Evolutionary conservation across 2,888 invertebrate species (phyloP), one percentile per base, ranked within the genome.

Genomic region (Margaritifera margaritifera): DNA sequence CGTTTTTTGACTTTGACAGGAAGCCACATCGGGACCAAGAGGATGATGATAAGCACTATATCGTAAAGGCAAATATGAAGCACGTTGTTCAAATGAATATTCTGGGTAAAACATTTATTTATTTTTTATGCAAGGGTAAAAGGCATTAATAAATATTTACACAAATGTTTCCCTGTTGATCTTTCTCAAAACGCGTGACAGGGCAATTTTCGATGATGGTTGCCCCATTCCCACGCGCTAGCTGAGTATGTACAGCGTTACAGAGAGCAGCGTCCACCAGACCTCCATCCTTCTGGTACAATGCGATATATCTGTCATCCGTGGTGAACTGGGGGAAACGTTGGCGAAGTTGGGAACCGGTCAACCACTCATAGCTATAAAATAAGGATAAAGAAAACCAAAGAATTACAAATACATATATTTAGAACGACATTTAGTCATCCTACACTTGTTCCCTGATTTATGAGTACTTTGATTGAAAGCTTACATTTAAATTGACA

Each of bases 231-330:
- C 83, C 85, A 52, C 80, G 66, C 27, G 89, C 88, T 15, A 89
- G 80, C 73, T 89, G 89, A 19, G 86, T 69, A 69, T 89, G 89
- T 3, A 84, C 80, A 42, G 87, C 79, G 66, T 88, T 89, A 11
- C 77, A 86, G 67, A 83, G 65, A 8, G 86, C 88, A 1, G 89
- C 88, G 69, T 89, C 87, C 20, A 88, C 88, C 2, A 89, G 74
- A 0, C 89, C 89, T 4, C 84, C 86, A 64, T 87, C 86, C 53
- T 81, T 78, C 75, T 89, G 86, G 72, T 80, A 87, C 22, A 88
- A 68, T 4, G 82, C 85, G 27, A 79, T 71, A 52, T 78, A 75
- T 2, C 69, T 77, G 15, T 83, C 82, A 53, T 80, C 79, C 11
- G 80, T 78, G 6, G 76, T 77, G 69, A 86, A 87, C 78, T 86